Evolutionary conservation across 2,113 vertebrate genomes (phyloP).

Genomic region (Pteruthius melanotis): DNA sequence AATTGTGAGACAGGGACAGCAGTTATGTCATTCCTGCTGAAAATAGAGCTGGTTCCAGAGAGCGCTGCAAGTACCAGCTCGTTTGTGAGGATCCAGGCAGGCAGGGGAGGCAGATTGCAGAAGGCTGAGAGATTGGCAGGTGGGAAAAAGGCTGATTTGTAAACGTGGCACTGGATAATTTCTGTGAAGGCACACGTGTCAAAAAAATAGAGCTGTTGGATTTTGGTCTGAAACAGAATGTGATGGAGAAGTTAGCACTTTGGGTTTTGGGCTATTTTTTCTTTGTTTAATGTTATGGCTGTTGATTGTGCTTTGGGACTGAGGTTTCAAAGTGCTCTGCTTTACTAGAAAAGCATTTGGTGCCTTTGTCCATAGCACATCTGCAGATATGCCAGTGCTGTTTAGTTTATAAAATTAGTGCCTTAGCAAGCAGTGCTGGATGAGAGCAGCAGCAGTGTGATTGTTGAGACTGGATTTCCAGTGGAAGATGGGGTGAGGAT

Average conservation of each 20-base stretch:
- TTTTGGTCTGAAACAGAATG: neutral
- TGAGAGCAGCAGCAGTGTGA: neutral
- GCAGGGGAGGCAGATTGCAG: neutral
- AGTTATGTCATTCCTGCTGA: neutral
- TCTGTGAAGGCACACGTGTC: neutral
- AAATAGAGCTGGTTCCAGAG: neutral
- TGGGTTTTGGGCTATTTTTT: neutral
- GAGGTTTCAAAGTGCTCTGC: neutral
- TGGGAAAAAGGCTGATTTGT: neutral
- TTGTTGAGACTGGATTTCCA: neutral
- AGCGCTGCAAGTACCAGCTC: accelerated
- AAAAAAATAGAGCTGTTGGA: neutral
- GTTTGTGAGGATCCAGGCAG: neutral
- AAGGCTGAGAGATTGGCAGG: neutral
- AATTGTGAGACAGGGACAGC: accelerated
- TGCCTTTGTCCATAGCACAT: neutral
- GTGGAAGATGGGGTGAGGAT: neutral
- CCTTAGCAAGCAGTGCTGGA: neutral
- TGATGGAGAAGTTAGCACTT: neutral
- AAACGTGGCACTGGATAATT: neutral
- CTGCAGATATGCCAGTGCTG: neutral
- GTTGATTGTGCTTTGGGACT: neutral
- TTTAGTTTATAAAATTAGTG: neutral
- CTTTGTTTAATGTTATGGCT: neutral
- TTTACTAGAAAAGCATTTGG: neutral